Conservation (phyloP, 2,797 vertebrate genomes). For the Eurystomus glaucurus region DNA sequence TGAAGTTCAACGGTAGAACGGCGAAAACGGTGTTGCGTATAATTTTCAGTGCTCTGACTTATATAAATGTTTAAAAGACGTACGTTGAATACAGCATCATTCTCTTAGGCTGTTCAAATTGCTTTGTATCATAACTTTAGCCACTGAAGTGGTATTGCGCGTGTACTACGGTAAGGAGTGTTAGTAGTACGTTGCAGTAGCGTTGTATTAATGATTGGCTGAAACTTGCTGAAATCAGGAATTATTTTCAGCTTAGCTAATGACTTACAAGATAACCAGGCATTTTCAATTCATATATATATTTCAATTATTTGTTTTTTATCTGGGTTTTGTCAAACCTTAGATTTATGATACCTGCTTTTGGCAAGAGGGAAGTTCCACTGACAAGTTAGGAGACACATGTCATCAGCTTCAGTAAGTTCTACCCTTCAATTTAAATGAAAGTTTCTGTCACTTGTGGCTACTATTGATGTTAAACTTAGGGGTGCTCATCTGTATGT, state of each 20-base stretch:
- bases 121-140: not conserved
- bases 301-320: not conserved
- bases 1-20: rapidly evolving
- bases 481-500: not conserved
- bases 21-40: not conserved
- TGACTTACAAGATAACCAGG: not conserved
- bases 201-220: not conserved
- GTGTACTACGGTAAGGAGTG: not conserved
- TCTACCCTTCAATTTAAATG: not conserved
- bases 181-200: not conserved
- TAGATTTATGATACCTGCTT: not conserved
- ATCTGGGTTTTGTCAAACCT: not conserved
- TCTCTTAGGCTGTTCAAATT: not conserved
- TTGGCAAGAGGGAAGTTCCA: not conserved
- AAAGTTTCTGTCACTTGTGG: not conserved
- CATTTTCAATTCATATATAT: not conserved
- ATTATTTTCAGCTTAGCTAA: not conserved
- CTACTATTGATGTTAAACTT: not conserved
- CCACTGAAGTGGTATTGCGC: not conserved
- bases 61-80: not conserved
- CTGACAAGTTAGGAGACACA: not conserved
- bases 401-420: conserved; percentile 7
- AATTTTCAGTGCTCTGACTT: not conserved
- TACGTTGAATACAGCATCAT: rapidly evolving
- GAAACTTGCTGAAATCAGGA: not conserved